These are phyloP conservation scores for Grallaria varia DNA, from an alignment of 2,113 vertebrate genomes.

Conservation along the genomic window DNA sequence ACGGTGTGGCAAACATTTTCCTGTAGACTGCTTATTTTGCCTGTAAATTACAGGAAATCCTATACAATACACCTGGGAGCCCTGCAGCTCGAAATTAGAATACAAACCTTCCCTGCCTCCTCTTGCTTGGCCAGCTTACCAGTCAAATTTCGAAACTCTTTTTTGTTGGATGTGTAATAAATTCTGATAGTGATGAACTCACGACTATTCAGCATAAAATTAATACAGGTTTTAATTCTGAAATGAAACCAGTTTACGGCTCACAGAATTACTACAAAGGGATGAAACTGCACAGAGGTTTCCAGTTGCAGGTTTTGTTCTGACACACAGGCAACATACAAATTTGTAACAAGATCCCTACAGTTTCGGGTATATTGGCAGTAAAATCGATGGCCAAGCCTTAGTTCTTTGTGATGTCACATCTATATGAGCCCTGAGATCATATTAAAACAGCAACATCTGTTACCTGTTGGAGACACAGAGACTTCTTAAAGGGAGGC, in stretches of 20 bases:
- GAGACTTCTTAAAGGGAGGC: slow-evolving; percentile 21
- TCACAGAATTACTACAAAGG: slow-evolving; percentile 22
- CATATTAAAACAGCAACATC: slow-evolving; percentile 67
- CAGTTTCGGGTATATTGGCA: slow-evolving; percentile 65
- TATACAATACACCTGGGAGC: slow-evolving; percentile 79
- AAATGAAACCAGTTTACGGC: slow-evolving; percentile 25
- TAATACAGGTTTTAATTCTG: slow-evolving; percentile 60
- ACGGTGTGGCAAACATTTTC: slow-evolving; percentile 72
- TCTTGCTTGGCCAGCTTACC: slow-evolving; percentile 64
- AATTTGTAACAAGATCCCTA: slow-evolving; percentile 66
- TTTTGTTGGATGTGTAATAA: slow-evolving; percentile 51
- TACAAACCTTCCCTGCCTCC: slow-evolving; percentile 70
- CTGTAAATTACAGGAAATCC: slow-evolving; percentile 81
- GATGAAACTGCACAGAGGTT: not conserved
- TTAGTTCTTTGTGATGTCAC: slow-evolving; percentile 69
- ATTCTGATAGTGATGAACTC: slow-evolving; percentile 40
- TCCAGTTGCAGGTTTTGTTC: slow-evolving; percentile 51
- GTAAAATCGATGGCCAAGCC: slow-evolving; percentile 63
- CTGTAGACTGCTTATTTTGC: slow-evolving; percentile 78
- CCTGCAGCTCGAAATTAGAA: slow-evolving; percentile 78
- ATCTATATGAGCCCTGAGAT: slow-evolving; percentile 56
- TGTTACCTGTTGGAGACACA: slow-evolving; percentile 61
- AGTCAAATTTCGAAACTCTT: slow-evolving; percentile 51
- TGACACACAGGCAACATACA: slow-evolving; percentile 35
- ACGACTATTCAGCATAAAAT: slow-evolving; percentile 46